A percentile compares a stretch with the other conserved stretches of the same genome.
phyloP scores from a whole-genome alignment of 2,888 invertebrate species.

The Hirtodrosophila cameraria region DNA sequence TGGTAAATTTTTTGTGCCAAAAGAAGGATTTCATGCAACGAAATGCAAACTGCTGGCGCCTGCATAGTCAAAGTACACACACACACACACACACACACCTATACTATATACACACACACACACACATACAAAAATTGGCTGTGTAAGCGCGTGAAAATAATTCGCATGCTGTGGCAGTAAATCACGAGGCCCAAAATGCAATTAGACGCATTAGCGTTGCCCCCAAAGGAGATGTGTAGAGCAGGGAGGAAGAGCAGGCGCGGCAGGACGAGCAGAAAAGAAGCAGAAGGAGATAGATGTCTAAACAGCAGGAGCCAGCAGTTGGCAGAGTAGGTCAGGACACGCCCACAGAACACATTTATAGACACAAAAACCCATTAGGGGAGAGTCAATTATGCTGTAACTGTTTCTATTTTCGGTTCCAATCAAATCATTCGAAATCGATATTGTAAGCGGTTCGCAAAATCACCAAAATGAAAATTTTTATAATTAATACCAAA shows the following conservation, averaged over 20 bases:
- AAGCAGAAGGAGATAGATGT: too few species aligned
- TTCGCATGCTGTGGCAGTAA: constrained; percentile 51
- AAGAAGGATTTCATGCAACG: constrained; percentile 9
- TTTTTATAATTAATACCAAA: too few species aligned
- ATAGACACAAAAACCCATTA: too few species aligned
- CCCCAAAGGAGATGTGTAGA: constrained; percentile 23
- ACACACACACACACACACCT: constrained; percentile 10
- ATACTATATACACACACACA: constrained; percentile 5
- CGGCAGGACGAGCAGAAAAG: neutral
- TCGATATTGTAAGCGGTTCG: too few species aligned
- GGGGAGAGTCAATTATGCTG: too few species aligned
- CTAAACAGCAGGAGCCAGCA: too few species aligned
- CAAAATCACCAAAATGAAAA: too few species aligned
- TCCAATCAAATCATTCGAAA: too few species aligned
- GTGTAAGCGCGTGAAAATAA: constrained; percentile 44
- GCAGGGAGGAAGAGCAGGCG: neutral
- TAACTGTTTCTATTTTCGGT: too few species aligned
- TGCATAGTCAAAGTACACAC: constrained; percentile 22
- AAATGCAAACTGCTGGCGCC: constrained; percentile 48
- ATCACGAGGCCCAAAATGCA: constrained; percentile 68
- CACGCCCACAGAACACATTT: neutral
- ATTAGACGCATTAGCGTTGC: constrained; percentile 68
- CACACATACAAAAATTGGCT: constrained; percentile 1
- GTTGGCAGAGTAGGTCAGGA: neutral
- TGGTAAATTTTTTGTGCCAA: neutral